These are phyloP conservation scores for Lanistes nyassanus DNA, from an alignment of 1,140 invertebrate species.

Conservation along the genomic window DNA sequence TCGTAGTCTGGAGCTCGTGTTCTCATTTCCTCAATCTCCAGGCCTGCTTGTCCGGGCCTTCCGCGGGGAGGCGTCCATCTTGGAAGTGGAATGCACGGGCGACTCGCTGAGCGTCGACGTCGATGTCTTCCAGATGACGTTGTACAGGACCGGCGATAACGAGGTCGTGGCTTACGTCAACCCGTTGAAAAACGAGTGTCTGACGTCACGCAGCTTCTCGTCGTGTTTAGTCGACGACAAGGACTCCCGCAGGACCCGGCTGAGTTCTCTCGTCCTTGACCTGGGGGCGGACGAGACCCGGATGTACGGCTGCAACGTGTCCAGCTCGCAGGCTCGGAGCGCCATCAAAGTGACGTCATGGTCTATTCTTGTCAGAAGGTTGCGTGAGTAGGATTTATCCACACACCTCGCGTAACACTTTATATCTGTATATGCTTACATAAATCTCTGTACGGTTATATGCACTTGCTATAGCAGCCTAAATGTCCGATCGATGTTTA, in stretches of 20 bases:
- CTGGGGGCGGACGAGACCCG: not conserved
- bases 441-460: too few species aligned
- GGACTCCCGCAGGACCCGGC: constrained; percentile 6
- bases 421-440: too few species aligned
- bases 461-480: too few species aligned
- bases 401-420: too few species aligned
- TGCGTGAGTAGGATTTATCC: too few species aligned
- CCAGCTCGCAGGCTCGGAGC: not conserved
- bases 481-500: too few species aligned
- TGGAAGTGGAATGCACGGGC: constrained; percentile 10
- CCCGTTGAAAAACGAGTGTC: constrained; percentile 1
- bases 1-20: too few species aligned
- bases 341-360: not conserved
- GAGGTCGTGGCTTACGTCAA: constrained; percentile 15
- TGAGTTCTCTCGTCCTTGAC: not conserved
- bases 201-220: constrained; percentile 15
- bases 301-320: constrained; percentile 7
- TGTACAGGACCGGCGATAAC: not conserved
- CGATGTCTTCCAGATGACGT: constrained; percentile 15
- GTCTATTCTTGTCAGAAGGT: not conserved
- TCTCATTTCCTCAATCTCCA: too few species aligned
- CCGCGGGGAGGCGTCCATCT: not conserved
- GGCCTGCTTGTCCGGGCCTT: too few species aligned
- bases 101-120: not conserved
- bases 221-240: not conserved